Evolutionary conservation across 2,113 vertebrate genomes (phyloP), one percentile per base, ranked within the genome.

Genomic region (Taurulus bubalis): DNA sequence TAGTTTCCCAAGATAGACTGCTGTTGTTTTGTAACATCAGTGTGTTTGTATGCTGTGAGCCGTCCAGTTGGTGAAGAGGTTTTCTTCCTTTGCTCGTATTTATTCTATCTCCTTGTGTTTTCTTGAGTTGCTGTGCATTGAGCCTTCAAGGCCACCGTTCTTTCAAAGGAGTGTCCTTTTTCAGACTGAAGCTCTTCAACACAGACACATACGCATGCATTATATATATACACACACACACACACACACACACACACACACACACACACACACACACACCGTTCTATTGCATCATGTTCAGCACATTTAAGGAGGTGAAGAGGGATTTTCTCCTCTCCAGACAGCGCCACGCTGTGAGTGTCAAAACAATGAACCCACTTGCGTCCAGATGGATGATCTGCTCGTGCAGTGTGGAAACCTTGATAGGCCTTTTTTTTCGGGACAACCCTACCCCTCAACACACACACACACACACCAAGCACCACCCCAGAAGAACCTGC

Each of bases 321-420:
- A 49, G 70, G 62, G 42, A 68, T 22, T 30, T 73, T 66, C 68
- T 40, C 42, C 66, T 69, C 83, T 90, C 89, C 82, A 93, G 91
- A 93, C 90, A 70, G 88, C 77, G 62, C 74, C 91, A 83, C 56
- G 87, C 92, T 91, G 91, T 40, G 87, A 86, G 56, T 93, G 93
- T 94, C 92, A 94, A 86, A 94, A 91, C 92, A 92, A 90, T 92
- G 85, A 91, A 64, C 72, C 85, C 71, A 70, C 85, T 87, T 80
- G 76, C 9, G 8, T 92, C 84, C 90, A 93, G 91, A 95, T 94
- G 93, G 91, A 94, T 92, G 91, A 68, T 58, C 82, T 74, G 73
- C 74, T 45, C 8, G 72, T 55, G 80, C 73, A 79, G 51, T 10
- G 55, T 38, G 76, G 80, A 82, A 84, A 88, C 64, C 75, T 75